phyloP scores from a whole-genome alignment of 2,113 vertebrate genomes.

The Istiophorus platypterus region DNA sequence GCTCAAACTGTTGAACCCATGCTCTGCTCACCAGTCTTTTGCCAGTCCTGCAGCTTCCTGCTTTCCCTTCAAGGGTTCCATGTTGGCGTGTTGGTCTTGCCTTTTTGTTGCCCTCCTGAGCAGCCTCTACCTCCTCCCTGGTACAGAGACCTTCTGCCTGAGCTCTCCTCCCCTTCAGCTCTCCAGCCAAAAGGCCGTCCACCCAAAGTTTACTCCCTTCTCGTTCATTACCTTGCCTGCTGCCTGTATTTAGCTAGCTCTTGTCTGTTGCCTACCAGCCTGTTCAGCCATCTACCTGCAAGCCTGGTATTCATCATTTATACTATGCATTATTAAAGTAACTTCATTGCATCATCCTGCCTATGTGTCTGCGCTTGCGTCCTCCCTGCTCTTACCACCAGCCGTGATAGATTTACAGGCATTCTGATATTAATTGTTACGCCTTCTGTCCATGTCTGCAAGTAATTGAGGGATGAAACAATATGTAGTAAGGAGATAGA shows the following conservation, averaged over 20 bases:
- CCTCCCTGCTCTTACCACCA: neutral
- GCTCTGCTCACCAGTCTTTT: too few species aligned
- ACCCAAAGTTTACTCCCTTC: neutral
- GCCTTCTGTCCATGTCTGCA: neutral
- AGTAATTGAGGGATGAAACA: neutral
- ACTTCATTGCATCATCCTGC: neutral
- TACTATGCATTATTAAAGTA: neutral
- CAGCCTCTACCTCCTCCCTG: too few species aligned
- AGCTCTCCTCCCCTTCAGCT: too few species aligned
- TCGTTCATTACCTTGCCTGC: neutral
- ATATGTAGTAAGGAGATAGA: neutral
- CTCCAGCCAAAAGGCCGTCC: neutral
- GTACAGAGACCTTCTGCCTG: too few species aligned
- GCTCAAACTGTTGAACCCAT: too few species aligned
- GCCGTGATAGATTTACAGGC: constrained; percentile 7
- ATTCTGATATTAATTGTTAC: neutral
- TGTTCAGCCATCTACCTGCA: too few species aligned
- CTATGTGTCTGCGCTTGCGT: neutral
- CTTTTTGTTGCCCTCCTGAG: too few species aligned
- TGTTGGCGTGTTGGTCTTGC: too few species aligned
- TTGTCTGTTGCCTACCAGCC: neutral
- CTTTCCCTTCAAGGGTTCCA: too few species aligned
- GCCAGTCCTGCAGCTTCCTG: too few species aligned
- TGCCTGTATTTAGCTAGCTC: neutral
- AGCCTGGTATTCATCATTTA: neutral